Evolutionary conservation across 2,113 vertebrate genomes (phyloP).

Genomic region (Silurus asotus): DNA sequence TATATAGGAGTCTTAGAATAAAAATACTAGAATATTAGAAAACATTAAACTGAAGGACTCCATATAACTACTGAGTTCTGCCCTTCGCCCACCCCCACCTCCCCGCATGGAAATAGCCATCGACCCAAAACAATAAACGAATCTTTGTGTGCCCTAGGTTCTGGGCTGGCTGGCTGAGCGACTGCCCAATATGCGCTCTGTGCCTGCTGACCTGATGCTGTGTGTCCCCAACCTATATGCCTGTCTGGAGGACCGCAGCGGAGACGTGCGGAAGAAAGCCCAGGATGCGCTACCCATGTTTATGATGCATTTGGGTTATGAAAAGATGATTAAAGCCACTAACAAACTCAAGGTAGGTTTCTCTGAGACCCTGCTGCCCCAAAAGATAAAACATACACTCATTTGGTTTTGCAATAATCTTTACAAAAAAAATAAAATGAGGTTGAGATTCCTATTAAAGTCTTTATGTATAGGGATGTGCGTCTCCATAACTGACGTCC

Average conservation of each 20-base stretch:
- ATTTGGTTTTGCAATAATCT: background rate
- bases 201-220: slow-evolving; percentile 83
- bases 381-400: background rate
- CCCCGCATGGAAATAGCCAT: too few species aligned
- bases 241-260: slow-evolving; percentile 95
- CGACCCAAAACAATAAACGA: too few species aligned
- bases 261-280: slow-evolving; percentile 94
- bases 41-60: too few species aligned
- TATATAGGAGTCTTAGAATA: too few species aligned
- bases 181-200: slow-evolving; percentile 82
- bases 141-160: slow-evolving; percentile 70
- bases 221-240: slow-evolving; percentile 87
- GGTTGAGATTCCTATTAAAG: too few species aligned
- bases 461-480: too few species aligned
- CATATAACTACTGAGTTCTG: too few species aligned
- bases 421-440: too few species aligned
- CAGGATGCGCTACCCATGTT: slow-evolving; percentile 93
- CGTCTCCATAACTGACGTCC: too few species aligned
- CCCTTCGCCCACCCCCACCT: too few species aligned
- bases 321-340: slow-evolving; percentile 94
- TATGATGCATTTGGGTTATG: slow-evolving; percentile 97
- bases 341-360: slow-evolving; percentile 86
- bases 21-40: too few species aligned
- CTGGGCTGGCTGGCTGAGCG: slow-evolving; percentile 94
- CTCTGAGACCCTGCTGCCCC: too few species aligned